Base-by-base conservation (phyloP, 1,140 invertebrate species). In the Drosophila littoralis region DNA sequence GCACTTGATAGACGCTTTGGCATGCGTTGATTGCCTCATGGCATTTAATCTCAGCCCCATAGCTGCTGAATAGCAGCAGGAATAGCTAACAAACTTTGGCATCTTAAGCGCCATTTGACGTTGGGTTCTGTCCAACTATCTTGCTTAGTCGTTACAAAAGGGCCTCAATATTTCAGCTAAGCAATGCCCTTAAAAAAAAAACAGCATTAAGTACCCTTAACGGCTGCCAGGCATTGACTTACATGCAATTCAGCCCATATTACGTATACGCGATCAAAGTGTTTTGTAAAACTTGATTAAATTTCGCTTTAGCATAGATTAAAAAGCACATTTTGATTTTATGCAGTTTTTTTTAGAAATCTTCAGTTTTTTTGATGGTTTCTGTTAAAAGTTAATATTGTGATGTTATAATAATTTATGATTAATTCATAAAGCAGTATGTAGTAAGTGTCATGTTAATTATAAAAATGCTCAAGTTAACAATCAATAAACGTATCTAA, bases 11-110 rank as follows among this genome's bases (percentile, higher is more conserved):
- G 70, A 73, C 52, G 60, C 51, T 40, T 55, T 71, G 76, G 78
- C 63, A 81, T 79, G 72, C 72, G 72, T 76, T 74, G 80, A 83
- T 84, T 83, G 80, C 72, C 65, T 52, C 52, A 66, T 77, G 76
- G 80, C 76, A 79, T 83, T 83, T 74, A 79, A 79, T 83, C 81
- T 79, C 72, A 75, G 57, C 50, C 17, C 13, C 43, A 72, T 58
- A 52, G 46, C 54, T 59, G 63, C 12, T 43, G 45, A 57, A 71
- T 71, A 52, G 35, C 66, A 45, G 35, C 61, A 40, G 52, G 32
- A 61, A 66, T 65, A 17, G 45, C 32, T 58, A 38, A 33, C 40
- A 13, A 43, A 58, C 52, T 40, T 36, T 17, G 55, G 36, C 65
- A 51, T 68, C 52, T 67, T 35, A 46, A 66, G 51, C 32, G 42